phyloP scores from a whole-genome alignment of 1,140 invertebrate species.

The Pissodes strobi region DNA sequence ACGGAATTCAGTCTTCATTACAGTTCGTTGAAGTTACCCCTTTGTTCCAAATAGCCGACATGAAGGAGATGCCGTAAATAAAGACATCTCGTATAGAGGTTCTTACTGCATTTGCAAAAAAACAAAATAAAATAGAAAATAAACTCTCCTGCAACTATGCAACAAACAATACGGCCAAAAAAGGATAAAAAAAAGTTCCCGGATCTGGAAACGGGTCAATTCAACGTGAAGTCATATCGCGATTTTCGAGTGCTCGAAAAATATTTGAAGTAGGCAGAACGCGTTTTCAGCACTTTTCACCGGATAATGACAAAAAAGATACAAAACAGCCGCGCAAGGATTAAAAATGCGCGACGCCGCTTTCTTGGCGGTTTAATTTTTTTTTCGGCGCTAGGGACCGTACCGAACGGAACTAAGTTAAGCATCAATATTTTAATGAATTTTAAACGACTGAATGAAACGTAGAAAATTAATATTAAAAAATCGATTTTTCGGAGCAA shows the following conservation, averaged over 20 bases:
- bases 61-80: no score
- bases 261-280: constrained; percentile 35
- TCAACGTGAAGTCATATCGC: constrained; percentile 32
- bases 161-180: constrained; percentile 16
- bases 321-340: constrained; percentile 31
- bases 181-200: constrained; percentile 12
- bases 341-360: constrained; percentile 19
- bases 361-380: constrained; percentile 21
- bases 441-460: no score
- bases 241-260: constrained; percentile 35
- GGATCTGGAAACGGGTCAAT: constrained; percentile 24
- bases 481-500: no score
- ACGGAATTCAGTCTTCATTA: no score
- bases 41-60: no score
- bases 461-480: no score
- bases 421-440: no score
- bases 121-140: no score
- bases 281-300: constrained; percentile 33
- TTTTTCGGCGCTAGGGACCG: constrained; percentile 8
- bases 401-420: not conserved
- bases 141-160: not conserved
- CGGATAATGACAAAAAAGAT: constrained; percentile 37
- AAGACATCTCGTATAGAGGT: no score
- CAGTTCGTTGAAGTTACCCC: no score
- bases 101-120: no score